Evolutionary conservation across 1,140 invertebrate genomes (phyloP).

Genomic region (Glossosoma conforme): DNA sequence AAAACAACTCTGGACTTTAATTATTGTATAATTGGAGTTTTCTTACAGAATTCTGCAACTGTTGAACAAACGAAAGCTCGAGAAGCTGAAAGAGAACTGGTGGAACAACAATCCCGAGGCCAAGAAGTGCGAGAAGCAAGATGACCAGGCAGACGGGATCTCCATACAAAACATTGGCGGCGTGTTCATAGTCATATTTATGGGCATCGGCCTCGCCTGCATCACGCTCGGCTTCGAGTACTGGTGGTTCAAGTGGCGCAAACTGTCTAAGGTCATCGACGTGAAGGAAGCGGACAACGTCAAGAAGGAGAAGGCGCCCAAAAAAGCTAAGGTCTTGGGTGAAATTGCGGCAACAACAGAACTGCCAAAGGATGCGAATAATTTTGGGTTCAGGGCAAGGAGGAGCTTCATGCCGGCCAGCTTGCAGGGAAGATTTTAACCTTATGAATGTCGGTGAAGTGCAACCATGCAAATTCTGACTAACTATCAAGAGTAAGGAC

Average conservation of each 20-base stretch:
- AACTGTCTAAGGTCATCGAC: constrained; percentile 53
- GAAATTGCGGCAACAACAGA: constrained; percentile 8
- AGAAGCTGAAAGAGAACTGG: constrained; percentile 93
- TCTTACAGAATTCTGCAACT: constrained; percentile 79
- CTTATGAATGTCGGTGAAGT: too few species aligned
- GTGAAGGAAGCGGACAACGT: constrained; percentile 44
- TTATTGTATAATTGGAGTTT: constrained; percentile 7
- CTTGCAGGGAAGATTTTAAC: too few species aligned
- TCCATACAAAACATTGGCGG: constrained; percentile 97
- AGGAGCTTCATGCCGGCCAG: constrained; percentile 23
- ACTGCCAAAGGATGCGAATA: neutral
- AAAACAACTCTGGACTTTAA: constrained; percentile 7
- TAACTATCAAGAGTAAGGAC: too few species aligned
- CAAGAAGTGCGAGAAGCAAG: constrained; percentile 77
- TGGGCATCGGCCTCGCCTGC: constrained; percentile 87
- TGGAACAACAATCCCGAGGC: constrained; percentile 83
- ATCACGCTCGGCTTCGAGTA: constrained; percentile 91
- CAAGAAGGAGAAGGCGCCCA: constrained; percentile 14
- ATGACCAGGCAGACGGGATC: constrained; percentile 93
- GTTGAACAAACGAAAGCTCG: constrained; percentile 85
- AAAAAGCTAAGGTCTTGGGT: constrained; percentile 16
- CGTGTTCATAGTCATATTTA: constrained; percentile 94
- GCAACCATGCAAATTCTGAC: too few species aligned
- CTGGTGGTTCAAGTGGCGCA: constrained; percentile 84
- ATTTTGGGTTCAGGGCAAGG: constrained; percentile 27